phyloP scores from a whole-genome alignment of 2,888 invertebrate genomes.

The Patella caerulea region DNA sequence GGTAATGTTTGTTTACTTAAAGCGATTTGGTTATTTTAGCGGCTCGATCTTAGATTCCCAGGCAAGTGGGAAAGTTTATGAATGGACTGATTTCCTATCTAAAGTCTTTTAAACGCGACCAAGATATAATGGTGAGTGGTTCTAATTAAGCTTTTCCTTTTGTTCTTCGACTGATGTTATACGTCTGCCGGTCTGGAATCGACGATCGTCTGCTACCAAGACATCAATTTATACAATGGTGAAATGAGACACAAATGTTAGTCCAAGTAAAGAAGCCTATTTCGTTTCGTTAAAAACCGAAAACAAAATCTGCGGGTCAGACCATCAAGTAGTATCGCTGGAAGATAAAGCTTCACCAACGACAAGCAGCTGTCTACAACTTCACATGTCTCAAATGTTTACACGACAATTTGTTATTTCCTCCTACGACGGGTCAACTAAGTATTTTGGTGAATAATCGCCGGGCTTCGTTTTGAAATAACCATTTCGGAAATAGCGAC shows the following conservation, averaged over 20 bases:
- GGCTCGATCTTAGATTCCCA: constrained; percentile 16
- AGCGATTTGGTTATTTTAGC: constrained; percentile 23
- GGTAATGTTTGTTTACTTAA: constrained; percentile 17
- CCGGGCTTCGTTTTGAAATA: too few species aligned
- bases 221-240: constrained; percentile 2
- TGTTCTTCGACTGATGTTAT: constrained; percentile 14
- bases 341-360: too few species aligned
- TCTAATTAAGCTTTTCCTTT: constrained; percentile 19
- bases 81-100: constrained; percentile 6
- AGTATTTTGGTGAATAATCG: too few species aligned
- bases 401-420: background rate
- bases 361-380: too few species aligned
- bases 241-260: constrained; percentile 9
- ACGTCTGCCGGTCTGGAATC: constrained; percentile 8
- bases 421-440: constrained; percentile 5
- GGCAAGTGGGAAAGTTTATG: constrained; percentile 17
- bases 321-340: too few species aligned
- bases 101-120: constrained; percentile 16
- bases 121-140: constrained; percentile 22
- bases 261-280: background rate
- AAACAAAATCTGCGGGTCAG: too few species aligned
- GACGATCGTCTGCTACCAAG: background rate
- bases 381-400: background rate
- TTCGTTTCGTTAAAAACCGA: background rate
- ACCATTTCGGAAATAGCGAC: too few species aligned